Evolutionary conservation across 2,113 vertebrate genomes (phyloP).

Genomic region (Thamnaconus septentrionalis): DNA sequence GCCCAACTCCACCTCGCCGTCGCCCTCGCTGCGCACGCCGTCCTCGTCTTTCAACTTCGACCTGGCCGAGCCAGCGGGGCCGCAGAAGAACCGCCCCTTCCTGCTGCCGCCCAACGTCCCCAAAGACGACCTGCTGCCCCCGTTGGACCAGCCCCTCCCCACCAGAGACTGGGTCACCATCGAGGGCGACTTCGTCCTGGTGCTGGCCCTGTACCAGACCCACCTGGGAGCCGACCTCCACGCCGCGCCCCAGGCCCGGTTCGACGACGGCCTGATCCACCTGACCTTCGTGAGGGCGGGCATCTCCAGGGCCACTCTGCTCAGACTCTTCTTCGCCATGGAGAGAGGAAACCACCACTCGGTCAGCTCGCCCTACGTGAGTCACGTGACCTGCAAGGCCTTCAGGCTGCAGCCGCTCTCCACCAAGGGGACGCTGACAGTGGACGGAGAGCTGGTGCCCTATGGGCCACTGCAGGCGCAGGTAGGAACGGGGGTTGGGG

Average conservation of each 20-base stretch:
- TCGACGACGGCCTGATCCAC: conserved; percentile 87
- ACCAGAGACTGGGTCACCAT: conserved; percentile 83
- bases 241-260: conserved; percentile 81
- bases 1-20: conserved; percentile 70
- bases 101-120: conserved; percentile 69
- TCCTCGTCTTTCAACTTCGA: conserved; percentile 78
- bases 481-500: conserved; percentile 54
- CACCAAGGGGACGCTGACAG: conserved; percentile 82
- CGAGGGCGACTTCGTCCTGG: conserved; percentile 87
- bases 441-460: conserved; percentile 88
- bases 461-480: conserved; percentile 90
- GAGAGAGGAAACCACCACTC: conserved; percentile 84
- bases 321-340: conserved; percentile 89
- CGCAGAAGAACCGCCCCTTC: conserved; percentile 62
- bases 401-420: conserved; percentile 90
- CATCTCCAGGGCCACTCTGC: conserved; percentile 82
- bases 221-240: conserved; percentile 86
- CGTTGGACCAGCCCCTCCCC: conserved; percentile 82
- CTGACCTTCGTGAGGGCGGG: conserved; percentile 85
- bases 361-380: conserved; percentile 81
- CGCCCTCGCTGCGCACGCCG: conserved; percentile 62
- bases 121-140: conserved; percentile 80
- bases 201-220: conserved; percentile 85
- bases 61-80: conserved; percentile 64
- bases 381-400: conserved; percentile 80